phyloP scores from a whole-genome alignment of 2,888 invertebrate genomes.

The Acronicta aceris region DNA sequence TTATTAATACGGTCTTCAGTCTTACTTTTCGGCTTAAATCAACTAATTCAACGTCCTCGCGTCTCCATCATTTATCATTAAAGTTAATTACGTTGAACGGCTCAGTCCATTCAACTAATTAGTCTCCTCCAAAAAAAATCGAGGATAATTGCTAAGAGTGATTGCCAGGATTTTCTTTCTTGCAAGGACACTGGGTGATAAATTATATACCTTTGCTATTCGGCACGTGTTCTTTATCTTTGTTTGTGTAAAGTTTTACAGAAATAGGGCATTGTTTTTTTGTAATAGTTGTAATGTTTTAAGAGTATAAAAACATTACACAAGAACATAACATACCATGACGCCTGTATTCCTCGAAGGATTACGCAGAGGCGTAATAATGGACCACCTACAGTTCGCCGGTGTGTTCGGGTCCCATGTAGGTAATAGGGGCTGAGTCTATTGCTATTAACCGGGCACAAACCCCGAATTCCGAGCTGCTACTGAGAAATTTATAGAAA shows the following conservation, averaged over 20 bases:
- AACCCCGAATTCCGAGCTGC: too few relatives aligned
- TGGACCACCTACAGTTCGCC: too few relatives aligned
- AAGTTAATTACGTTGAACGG: conserved; percentile 83
- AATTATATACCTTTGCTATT: conserved; percentile 69
- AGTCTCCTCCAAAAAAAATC: conserved; percentile 81
- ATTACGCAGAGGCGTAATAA: too few relatives aligned
- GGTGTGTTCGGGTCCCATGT: too few relatives aligned
- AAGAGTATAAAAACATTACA: conserved; percentile 3
- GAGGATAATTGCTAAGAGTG: conserved; percentile 83
- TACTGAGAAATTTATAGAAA: too few relatives aligned
- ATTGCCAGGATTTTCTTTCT: conserved; percentile 82
- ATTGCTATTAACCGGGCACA: too few relatives aligned
- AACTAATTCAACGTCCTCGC: conserved; percentile 59
- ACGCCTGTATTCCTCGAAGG: too few relatives aligned
- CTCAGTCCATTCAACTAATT: conserved; percentile 84
- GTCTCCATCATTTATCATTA: conserved; percentile 79
- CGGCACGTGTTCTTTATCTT: conserved; percentile 53
- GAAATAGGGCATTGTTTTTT: background rate
- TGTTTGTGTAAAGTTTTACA: conserved; percentile 23
- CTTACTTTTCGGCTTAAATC: conserved; percentile 52
- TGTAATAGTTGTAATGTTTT: background rate
- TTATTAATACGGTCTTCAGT: conserved; percentile 44
- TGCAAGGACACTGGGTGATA: conserved; percentile 77
- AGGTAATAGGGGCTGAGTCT: too few relatives aligned
- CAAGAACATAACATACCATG: too few relatives aligned